phyloP scores from a whole-genome alignment of 2,113 vertebrate species.

The Recurvirostra avosetta region DNA sequence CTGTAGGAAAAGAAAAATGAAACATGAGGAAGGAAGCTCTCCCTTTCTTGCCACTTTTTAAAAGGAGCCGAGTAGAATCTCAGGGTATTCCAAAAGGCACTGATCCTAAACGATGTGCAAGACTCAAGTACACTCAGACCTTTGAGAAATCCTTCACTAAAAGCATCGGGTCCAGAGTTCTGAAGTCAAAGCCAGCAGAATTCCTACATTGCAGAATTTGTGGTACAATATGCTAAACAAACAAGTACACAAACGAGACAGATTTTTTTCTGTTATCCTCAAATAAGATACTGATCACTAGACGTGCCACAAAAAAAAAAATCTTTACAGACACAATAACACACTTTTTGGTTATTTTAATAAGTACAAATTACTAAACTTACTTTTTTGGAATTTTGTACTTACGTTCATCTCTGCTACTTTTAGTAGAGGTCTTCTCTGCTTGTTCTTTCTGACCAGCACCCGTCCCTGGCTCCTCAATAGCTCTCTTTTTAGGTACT shows the following conservation, averaged over 20 bases:
- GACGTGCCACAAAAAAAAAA: neutral
- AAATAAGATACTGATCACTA: neutral
- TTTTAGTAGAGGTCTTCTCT: neutral
- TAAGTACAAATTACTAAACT: neutral
- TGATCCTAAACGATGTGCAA: neutral
- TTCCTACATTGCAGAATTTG: neutral
- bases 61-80: neutral
- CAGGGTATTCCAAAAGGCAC: neutral
- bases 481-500: neutral
- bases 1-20: neutral
- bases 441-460: neutral
- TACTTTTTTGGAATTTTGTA: neutral
- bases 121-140: neutral
- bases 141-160: neutral
- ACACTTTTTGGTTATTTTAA: neutral
- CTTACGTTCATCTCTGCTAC: neutral
- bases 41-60: neutral
- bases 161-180: neutral
- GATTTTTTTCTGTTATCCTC: neutral
- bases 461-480: neutral
- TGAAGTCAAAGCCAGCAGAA: neutral
- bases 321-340: neutral
- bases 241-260: neutral
- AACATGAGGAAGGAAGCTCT: neutral
- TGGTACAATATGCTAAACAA: neutral